Percentiles rank a stretch among this genome's conserved stretches.
Evolutionary conservation across 2,888 invertebrate genomes (phyloP).

Genomic region (Spodoptera littoralis): DNA sequence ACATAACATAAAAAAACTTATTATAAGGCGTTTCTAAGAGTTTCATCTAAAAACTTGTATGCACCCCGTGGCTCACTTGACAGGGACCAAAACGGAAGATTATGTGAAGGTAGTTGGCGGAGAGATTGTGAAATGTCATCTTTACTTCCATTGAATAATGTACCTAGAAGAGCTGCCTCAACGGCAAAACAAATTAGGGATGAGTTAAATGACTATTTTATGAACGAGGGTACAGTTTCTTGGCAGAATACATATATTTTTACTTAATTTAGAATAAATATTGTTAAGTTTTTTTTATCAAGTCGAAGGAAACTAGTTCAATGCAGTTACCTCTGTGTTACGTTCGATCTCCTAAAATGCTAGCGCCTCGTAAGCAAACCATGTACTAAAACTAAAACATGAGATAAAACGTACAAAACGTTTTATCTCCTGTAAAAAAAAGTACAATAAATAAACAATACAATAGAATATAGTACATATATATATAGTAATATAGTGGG

Average conservation of each 20-base stretch:
- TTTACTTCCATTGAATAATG: constrained; percentile 38
- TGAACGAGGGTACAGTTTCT: constrained; percentile 34
- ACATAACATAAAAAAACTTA: no score
- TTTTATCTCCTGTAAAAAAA: no score
- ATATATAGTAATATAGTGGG: no score
- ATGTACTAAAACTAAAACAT: no score
- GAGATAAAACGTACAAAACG: no score
- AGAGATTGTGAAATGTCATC: constrained; percentile 33
- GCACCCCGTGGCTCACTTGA: constrained; percentile 31
- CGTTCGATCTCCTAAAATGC: constrained; percentile 25
- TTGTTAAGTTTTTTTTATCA: constrained; percentile 35
- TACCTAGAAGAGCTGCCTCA: constrained; percentile 32
- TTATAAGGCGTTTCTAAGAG: no score
- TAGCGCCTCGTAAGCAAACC: no score
- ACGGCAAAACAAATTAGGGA: constrained; percentile 32
- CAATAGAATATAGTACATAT: no score
- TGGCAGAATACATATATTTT: constrained; percentile 33
- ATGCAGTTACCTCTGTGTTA: constrained; percentile 29
- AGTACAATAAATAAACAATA: no score
- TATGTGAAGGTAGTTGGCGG: constrained; percentile 35
- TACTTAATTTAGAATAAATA: no score
- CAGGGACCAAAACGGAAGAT: constrained; percentile 33
- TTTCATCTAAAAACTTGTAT: constrained; percentile 32
- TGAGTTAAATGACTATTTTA: constrained; percentile 36
- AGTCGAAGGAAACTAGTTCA: constrained; percentile 28